phyloP scores from a whole-genome alignment of 1,140 invertebrate genomes.

The Olivierus martensii region DNA sequence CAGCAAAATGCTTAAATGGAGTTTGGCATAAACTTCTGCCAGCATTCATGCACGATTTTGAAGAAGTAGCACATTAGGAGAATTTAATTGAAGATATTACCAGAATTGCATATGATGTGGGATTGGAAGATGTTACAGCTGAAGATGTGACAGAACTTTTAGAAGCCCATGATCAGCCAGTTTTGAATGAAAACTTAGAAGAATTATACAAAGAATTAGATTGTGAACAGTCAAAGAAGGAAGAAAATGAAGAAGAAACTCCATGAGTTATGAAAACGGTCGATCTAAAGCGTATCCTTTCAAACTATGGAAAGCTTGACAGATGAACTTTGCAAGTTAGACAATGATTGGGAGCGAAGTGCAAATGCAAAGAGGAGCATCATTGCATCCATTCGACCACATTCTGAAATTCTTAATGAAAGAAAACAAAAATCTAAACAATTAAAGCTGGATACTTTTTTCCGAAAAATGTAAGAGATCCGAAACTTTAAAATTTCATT shows the following conservation, averaged over 20 bases:
- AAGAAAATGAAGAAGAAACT: background rate
- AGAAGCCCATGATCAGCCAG: background rate
- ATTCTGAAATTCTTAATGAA: too few relatives aligned
- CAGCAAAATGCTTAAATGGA: background rate
- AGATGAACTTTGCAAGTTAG: background rate
- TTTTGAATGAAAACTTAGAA: background rate
- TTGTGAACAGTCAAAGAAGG: background rate
- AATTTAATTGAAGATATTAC: background rate
- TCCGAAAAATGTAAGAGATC: too few relatives aligned
- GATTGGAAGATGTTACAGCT: background rate
- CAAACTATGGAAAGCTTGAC: background rate
- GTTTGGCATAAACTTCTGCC: background rate
- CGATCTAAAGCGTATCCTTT: background rate
- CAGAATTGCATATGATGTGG: background rate
- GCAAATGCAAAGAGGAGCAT: too few relatives aligned
- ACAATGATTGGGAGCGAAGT: too few relatives aligned
- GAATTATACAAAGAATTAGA: background rate
- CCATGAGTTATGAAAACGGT: background rate
- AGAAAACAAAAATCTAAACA: too few relatives aligned
- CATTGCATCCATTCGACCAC: too few relatives aligned
- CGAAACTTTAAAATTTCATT: too few relatives aligned
- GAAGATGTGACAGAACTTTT: background rate
- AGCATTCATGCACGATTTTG: background rate
- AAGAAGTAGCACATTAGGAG: background rate
- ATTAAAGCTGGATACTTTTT: too few relatives aligned